Percentiles rank a stretch among this genome's conserved stretches.
phyloP scores from a whole-genome alignment of 2,888 invertebrate genomes.

The Drepana falcataria region DNA sequence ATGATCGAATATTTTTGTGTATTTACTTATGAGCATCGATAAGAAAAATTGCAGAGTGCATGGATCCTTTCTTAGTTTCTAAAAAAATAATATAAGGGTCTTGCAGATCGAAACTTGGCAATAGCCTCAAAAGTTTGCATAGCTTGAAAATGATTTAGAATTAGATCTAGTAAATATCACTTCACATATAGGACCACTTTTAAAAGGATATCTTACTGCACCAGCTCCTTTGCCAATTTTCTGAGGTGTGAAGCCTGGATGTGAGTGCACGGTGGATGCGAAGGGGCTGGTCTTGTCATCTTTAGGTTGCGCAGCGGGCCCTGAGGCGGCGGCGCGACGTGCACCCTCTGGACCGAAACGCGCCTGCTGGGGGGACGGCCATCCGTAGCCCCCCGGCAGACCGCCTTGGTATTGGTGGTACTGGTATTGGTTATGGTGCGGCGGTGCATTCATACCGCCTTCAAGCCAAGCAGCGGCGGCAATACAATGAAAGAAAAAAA shows the following conservation, averaged over 20 bases:
- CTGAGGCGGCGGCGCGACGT: slow-evolving; percentile 46
- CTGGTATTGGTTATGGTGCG: slow-evolving; percentile 76
- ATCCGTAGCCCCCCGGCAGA: slow-evolving; percentile 45
- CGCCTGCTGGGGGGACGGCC: slow-evolving; percentile 47
- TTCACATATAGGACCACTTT: too few relatives aligned
- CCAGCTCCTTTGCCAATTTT: slow-evolving; percentile 89
- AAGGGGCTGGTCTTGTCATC: slow-evolving; percentile 90
- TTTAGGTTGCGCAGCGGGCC: slow-evolving; percentile 46
- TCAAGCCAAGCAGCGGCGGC: slow-evolving; percentile 77
- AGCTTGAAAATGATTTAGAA: too few relatives aligned
- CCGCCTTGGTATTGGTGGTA: slow-evolving; percentile 74
- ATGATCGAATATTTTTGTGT: too few relatives aligned
- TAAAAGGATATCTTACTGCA: slow-evolving; percentile 74
- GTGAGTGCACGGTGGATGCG: slow-evolving; percentile 91
- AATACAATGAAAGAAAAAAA: slow-evolving; percentile 78
- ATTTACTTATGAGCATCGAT: too few relatives aligned
- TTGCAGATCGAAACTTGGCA: too few relatives aligned
- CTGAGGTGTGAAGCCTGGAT: slow-evolving; percentile 95
- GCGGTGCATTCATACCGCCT: slow-evolving; percentile 79
- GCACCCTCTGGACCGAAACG: slow-evolving; percentile 77
- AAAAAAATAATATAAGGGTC: too few relatives aligned
- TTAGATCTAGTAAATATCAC: too few relatives aligned
- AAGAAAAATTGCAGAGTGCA: too few relatives aligned
- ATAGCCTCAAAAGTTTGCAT: too few relatives aligned
- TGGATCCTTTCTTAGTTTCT: too few relatives aligned